phyloP scores from a whole-genome alignment of 30 jellyfish, hydroid and myxozoan species.

The Aurelia coerulea region DNA sequence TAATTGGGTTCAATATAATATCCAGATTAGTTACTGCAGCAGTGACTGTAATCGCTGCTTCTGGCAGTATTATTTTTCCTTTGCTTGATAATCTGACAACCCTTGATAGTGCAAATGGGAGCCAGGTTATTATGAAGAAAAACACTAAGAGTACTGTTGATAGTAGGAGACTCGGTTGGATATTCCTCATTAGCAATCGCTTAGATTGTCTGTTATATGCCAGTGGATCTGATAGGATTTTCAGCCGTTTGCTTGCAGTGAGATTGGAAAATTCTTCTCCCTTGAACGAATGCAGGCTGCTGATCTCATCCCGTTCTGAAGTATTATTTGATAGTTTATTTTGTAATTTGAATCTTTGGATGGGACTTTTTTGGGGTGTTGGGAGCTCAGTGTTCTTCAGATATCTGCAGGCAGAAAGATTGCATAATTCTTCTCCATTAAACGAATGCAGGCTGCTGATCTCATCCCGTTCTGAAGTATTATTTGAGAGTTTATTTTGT shows the following conservation, averaged over 20 bases:
- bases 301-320: background rate
- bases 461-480: background rate
- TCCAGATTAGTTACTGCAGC: constrained; percentile 26
- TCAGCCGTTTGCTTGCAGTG: constrained; percentile 11
- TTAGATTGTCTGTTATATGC: constrained; percentile 1
- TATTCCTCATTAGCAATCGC: background rate
- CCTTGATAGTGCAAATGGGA: constrained; percentile 22
- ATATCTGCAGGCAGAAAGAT: too few species aligned
- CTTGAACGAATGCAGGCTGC: constrained; percentile 12
- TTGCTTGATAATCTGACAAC: background rate
- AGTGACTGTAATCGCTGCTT: background rate
- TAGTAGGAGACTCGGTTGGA: constrained; percentile 19
- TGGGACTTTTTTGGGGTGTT: too few species aligned
- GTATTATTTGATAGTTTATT: background rate
- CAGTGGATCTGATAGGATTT: constrained; percentile 7
- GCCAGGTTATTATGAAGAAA: constrained; percentile 41
- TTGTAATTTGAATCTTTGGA: too few species aligned
- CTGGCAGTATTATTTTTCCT: background rate
- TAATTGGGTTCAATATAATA: constrained; percentile 4
- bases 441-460: too few species aligned
- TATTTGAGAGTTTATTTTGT: too few species aligned
- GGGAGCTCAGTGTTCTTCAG: too few species aligned
- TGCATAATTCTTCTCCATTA: too few species aligned
- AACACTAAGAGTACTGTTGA: constrained; percentile 20
- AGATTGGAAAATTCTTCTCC: constrained; percentile 22